Conservation (phyloP, 2,113 vertebrate genomes). For the Sander lucioperca region DNA sequence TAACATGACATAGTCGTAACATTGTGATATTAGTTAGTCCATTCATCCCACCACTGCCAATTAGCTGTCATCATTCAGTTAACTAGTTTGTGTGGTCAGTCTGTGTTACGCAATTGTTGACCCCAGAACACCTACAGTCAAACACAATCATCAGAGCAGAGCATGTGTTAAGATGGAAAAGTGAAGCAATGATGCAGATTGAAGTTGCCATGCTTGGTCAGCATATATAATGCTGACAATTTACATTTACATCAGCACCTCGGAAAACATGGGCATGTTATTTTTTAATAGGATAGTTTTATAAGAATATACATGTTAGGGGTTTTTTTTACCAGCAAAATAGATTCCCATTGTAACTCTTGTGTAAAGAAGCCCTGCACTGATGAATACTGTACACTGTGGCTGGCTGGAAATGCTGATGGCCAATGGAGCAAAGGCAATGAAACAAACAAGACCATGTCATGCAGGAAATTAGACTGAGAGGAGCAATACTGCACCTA, state of each 20-base stretch:
- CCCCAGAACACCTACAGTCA: background rate
- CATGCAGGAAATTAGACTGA: constrained; percentile 69
- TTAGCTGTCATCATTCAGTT: background rate
- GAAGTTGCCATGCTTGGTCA: constrained; percentile 10
- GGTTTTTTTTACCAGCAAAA: constrained; percentile 2
- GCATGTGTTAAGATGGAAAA: background rate
- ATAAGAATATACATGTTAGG: background rate
- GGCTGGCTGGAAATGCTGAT: constrained; percentile 37
- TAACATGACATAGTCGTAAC: background rate
- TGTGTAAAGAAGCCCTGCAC: constrained; percentile 8
- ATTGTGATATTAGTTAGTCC: background rate
- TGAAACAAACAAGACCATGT: constrained; percentile 62
- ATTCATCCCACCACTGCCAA: background rate
- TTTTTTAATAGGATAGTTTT: background rate
- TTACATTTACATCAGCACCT: constrained; percentile 8
- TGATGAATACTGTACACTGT: constrained; percentile 25
- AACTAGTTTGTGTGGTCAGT: background rate
- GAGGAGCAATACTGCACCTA: constrained; percentile 63
- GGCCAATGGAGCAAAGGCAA: constrained; percentile 28
- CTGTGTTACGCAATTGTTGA: background rate
- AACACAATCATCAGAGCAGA: background rate
- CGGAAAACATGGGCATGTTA: background rate
- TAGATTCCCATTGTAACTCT: background rate
- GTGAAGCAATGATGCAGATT: constrained; percentile 1
- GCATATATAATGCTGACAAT: constrained; percentile 23